Percentiles rank a stretch among this genome's conserved stretches.
Evolutionary conservation across 2,113 vertebrate genomes (phyloP).

Genomic region (Procavia capensis): DNA sequence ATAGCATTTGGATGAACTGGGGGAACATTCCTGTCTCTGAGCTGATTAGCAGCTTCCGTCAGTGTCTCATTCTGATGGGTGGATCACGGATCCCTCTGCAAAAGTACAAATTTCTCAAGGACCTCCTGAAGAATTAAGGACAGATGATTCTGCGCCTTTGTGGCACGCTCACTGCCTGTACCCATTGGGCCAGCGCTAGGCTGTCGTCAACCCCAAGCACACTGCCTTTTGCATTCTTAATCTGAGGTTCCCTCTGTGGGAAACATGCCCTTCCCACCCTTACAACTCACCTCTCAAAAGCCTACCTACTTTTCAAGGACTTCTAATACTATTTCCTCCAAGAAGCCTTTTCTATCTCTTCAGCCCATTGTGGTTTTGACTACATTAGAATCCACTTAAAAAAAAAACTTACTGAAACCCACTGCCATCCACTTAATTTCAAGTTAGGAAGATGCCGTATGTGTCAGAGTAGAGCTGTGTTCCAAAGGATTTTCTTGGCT

Average conservation of each 20-base stretch:
- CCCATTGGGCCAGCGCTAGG: background rate
- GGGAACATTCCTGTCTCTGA: constrained; percentile 7
- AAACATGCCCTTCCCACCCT: background rate
- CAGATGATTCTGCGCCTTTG: background rate
- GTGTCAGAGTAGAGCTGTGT: background rate
- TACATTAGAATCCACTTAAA: background rate
- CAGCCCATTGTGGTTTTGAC: background rate
- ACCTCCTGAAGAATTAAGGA: background rate
- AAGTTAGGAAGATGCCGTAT: background rate
- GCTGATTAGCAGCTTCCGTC: background rate
- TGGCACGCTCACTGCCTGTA: background rate
- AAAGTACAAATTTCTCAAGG: background rate
- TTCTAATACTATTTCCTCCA: background rate
- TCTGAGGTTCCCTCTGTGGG: background rate
- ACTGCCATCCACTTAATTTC: background rate
- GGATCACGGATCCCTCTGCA: background rate
- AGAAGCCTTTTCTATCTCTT: background rate
- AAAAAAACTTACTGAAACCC: background rate
- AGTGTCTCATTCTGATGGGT: background rate
- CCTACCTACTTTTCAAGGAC: background rate
- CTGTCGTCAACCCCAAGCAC: background rate
- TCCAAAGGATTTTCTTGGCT: background rate
- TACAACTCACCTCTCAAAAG: background rate
- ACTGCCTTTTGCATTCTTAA: background rate
- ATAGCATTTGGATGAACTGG: constrained; percentile 39